Evolutionary conservation across 2,797 vertebrate species (phyloP).

Genomic region (Sebastes oblongus): DNA sequence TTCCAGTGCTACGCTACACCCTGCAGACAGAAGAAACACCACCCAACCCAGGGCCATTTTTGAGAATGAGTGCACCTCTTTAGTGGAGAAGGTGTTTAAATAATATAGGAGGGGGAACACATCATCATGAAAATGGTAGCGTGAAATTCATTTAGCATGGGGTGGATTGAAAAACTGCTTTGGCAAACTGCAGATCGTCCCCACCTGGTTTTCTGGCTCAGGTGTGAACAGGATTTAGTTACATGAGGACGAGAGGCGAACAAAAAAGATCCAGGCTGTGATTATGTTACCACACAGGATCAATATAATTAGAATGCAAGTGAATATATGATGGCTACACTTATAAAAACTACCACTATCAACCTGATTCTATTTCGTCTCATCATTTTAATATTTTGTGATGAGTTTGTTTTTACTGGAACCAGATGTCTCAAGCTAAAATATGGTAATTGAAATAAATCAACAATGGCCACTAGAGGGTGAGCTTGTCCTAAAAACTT

Average conservation of each 20-base stretch:
- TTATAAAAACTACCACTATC: neutral
- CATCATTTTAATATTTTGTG: neutral
- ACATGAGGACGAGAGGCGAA: conserved; percentile 24
- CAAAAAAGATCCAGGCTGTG: conserved; percentile 1
- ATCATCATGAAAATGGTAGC: conserved; percentile 32
- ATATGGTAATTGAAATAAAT: neutral
- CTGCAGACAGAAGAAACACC: conserved; percentile 40
- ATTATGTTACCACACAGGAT: conserved; percentile 7
- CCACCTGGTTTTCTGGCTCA: conserved; percentile 30
- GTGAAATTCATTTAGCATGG: conserved; percentile 46
- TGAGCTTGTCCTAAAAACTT: conserved; percentile 4
- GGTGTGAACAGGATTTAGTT: conserved; percentile 61
- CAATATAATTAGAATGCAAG: conserved; percentile 14
- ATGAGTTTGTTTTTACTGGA: neutral
- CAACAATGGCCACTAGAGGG: conserved; percentile 56
- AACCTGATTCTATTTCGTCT: neutral
- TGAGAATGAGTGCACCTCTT: conserved; percentile 28
- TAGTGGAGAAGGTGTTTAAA: conserved; percentile 66
- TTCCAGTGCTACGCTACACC: conserved; percentile 20
- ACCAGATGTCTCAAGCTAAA: neutral
- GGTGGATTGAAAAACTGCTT: conserved; percentile 25
- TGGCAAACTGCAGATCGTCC: conserved; percentile 1
- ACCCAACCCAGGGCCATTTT: conserved; percentile 67
- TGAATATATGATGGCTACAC: neutral
- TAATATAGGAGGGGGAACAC: conserved; percentile 38